Evolutionary conservation across 2,888 invertebrate genomes (phyloP).

Genomic region (Rhimphoctona megacephalus): DNA sequence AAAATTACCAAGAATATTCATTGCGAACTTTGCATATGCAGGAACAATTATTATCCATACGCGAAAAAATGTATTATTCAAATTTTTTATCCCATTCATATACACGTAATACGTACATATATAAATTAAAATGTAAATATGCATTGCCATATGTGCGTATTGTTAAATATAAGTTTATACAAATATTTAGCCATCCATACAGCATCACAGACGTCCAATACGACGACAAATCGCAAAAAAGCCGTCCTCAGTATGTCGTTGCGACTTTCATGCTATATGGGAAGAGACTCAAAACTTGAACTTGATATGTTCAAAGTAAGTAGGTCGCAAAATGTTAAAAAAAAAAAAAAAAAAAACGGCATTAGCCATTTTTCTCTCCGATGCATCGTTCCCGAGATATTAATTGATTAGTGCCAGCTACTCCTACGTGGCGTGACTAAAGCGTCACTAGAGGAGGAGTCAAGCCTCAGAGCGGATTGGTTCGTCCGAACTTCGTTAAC

Average conservation of each 20-base stretch:
- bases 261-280: neutral
- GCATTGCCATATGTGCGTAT: neutral
- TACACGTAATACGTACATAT: neutral
- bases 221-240: too few relatives aligned
- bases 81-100: conserved; percentile 12
- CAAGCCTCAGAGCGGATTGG: too few relatives aligned
- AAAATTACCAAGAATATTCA: conserved; percentile 64
- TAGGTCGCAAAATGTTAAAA: neutral
- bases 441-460: too few relatives aligned
- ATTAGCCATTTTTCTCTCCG: too few relatives aligned
- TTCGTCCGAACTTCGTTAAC: too few relatives aligned
- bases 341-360: too few relatives aligned
- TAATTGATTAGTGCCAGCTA: too few relatives aligned
- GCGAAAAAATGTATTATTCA: conserved; percentile 36
- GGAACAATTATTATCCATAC: conserved; percentile 50
- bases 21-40: conserved; percentile 51
- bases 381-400: too few relatives aligned
- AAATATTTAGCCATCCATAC: neutral
- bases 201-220: neutral
- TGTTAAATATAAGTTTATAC: too few relatives aligned
- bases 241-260: neutral
- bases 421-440: too few relatives aligned
- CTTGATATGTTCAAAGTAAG: neutral
- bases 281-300: neutral
- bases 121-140: neutral